Evolutionary conservation across 30 jellyfish, hydroid and myxozoan species (phyloP).

Genomic region (Hydractinia symbiolongicarpus): DNA sequence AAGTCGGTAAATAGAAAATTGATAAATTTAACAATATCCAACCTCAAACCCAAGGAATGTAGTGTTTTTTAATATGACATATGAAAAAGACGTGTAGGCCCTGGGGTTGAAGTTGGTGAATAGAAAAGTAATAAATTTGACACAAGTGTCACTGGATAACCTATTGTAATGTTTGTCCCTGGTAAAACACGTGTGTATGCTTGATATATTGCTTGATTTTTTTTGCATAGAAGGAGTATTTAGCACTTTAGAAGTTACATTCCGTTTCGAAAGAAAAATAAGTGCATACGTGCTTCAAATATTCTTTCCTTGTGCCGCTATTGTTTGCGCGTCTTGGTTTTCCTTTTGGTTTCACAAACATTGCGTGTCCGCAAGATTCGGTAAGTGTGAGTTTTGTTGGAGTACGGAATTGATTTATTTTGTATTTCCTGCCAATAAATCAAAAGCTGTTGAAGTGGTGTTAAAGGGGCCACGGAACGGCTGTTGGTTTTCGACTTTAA

Average conservation of each 20-base stretch:
- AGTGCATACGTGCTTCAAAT: constrained; percentile 51
- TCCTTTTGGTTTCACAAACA: constrained; percentile 82
- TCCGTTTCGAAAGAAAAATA: constrained; percentile 57
- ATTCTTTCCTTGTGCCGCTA: constrained; percentile 66
- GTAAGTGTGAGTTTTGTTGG: constrained; percentile 22
- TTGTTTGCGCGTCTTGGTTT: constrained; percentile 80
- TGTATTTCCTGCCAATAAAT: too few species aligned
- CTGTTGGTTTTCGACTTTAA: too few species aligned
- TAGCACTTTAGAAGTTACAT: constrained; percentile 33
- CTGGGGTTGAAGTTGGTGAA: too few species aligned
- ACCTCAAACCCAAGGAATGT: too few species aligned
- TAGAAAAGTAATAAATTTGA: too few species aligned
- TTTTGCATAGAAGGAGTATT: constrained; percentile 42
- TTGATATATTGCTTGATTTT: background rate
- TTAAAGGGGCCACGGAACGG: too few species aligned
- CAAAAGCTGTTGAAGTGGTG: too few species aligned
- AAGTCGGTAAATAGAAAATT: too few species aligned
- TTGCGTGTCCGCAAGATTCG: constrained; percentile 69
- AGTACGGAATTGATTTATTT: background rate
- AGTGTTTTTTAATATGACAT: too few species aligned
- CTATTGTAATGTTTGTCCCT: background rate
- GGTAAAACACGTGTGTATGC: background rate
- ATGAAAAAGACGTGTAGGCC: too few species aligned
- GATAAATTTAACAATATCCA: too few species aligned
- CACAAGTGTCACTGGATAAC: too few species aligned